Conservation (phyloP, 2,797 vertebrate genomes). For the Urocyon cinereoargenteus region DNA sequence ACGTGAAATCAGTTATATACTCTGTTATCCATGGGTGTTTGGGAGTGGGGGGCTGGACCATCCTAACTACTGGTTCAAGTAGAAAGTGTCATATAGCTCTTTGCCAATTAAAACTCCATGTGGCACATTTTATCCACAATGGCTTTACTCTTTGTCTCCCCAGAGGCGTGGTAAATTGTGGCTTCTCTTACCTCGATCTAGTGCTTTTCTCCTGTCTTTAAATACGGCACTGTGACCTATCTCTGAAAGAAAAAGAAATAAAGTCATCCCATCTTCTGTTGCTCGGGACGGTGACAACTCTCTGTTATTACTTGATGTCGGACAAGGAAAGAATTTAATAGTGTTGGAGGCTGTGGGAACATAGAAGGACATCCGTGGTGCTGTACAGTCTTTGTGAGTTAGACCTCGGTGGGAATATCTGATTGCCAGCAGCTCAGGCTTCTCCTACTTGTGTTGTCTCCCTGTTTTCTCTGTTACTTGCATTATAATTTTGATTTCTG, state of each 20-base stretch:
- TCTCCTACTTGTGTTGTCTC: neutral
- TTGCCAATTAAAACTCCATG: accelerated
- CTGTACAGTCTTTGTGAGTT: accelerated
- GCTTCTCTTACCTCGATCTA: neutral
- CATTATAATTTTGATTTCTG: constrained; percentile 33
- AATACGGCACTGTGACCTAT: neutral
- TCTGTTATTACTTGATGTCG: constrained; percentile 70
- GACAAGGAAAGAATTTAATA: constrained; percentile 55
- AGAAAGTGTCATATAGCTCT: neutral
- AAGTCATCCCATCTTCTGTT: constrained; percentile 58
- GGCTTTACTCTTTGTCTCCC: neutral
- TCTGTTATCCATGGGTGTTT: neutral
- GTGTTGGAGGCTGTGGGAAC: neutral
- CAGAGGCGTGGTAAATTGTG: neutral
- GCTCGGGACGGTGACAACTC: constrained; percentile 26
- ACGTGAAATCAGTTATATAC: neutral
- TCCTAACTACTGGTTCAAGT: neutral
- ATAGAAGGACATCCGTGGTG: accelerated
- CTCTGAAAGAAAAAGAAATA: constrained; percentile 57
- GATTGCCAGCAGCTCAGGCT: neutral
- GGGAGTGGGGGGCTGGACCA: neutral
- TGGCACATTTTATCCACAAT: accelerated
- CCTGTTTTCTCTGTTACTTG: constrained; percentile 21
- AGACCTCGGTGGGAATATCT: neutral
- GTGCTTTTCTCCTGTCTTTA: neutral